Base-by-base conservation (phyloP, 92 coral and sea anemone genomes). In the Epizoanthus ramosus region DNA sequence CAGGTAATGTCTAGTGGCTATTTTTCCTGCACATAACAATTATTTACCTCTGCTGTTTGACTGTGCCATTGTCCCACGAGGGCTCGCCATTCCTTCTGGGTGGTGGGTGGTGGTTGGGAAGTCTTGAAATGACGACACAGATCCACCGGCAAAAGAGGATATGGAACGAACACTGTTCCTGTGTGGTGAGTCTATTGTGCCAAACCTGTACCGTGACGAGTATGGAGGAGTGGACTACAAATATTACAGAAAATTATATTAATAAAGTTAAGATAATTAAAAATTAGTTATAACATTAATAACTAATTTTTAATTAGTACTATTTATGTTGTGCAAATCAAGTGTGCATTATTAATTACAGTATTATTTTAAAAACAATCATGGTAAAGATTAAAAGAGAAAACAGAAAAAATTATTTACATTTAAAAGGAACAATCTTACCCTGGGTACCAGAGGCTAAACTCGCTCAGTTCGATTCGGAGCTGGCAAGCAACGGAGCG, bases 41-140 rank as follows among this genome's bases (percentile, higher is more conserved):
- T 3, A 75, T 8, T 23, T 83, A 97, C 99, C 99, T 89, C 92
- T 90, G 74, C 98, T 97, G 81, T 94, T 97, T 57, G 94, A 91
- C n/a, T 97, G 98, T 24, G 99, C 90, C 52, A 87, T 87, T 16
- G 93, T 94, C 17, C 92, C 94, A 64, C 69, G 88, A 9, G 95
- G 94, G 18, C 95, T 80, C 22, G 90, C 92, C 52, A 87, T 56
- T 28, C 93, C 89, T 3, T 83, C 92, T 37, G 86, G 87, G 6
- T 75, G 86, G 59, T 80, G 85, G 10, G 71, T 73, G 10, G 79
- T 85, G 28, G 89, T 74, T 52, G 95, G 97, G 79, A 90, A 92
- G 76, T 90, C 97, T 69, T 92, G 90, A 71, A 90, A 94, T 5
- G 99, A 97, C 54, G 98, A 89, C 21, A 97, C 94, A 19, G 99